A percentile compares a stretch with the other conserved stretches of the same genome.
Conservation (phyloP, 2,113 vertebrate species). For the Cromileptes altivelis region DNA sequence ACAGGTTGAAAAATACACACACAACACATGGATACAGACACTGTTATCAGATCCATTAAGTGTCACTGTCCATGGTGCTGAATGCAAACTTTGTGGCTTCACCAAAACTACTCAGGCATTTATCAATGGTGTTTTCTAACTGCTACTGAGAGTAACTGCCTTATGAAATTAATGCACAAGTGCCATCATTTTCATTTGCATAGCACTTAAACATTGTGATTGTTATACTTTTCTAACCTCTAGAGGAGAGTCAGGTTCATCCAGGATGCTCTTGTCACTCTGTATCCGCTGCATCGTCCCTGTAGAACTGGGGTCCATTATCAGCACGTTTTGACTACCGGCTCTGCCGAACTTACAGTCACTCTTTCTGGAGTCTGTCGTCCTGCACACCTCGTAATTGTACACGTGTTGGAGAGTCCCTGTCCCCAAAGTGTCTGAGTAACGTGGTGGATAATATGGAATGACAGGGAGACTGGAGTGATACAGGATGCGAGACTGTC, state of each 20-base stretch:
- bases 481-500: too few species aligned
- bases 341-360: too few species aligned
- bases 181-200: not conserved
- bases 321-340: not conserved
- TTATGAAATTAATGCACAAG: rapidly evolving
- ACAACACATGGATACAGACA: rapidly evolving
- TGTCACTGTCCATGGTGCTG: constrained; percentile 50
- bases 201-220: not conserved
- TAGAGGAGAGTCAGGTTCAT: constrained; percentile 47
- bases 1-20: rapidly evolving
- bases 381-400: too few species aligned
- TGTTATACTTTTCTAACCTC: constrained; percentile 28
- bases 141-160: rapidly evolving
- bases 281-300: constrained; percentile 31
- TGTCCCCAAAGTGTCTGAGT: too few species aligned
- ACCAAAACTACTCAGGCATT: rapidly evolving
- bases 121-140: rapidly evolving
- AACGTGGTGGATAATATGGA: too few species aligned
- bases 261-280: constrained; percentile 34
- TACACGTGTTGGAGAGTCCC: too few species aligned
- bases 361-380: too few species aligned
- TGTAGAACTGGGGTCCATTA: constrained; percentile 8
- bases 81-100: rapidly evolving
- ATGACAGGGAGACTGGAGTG: too few species aligned
- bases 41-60: rapidly evolving